These are phyloP conservation scores for Oxystoma pomonae DNA, from an alignment of 2,888 invertebrate genomes.

Conservation along the genomic window DNA sequence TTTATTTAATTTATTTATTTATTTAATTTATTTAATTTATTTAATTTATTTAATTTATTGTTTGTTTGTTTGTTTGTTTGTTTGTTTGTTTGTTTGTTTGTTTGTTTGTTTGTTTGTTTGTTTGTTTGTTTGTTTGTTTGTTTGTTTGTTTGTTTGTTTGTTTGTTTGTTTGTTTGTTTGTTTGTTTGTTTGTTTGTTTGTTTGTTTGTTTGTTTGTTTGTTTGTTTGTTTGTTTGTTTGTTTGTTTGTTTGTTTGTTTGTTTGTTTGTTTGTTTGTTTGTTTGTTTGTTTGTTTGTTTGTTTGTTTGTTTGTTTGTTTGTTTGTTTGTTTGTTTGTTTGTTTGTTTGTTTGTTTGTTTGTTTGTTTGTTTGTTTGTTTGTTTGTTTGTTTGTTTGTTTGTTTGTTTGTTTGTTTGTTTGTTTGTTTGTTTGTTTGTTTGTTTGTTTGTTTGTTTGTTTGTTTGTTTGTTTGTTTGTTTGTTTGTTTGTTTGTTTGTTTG, in stretches of 20 bases:
- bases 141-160: too few species aligned
- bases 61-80: too few species aligned
- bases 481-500: constrained; percentile 5
- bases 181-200: neutral
- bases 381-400: constrained; percentile 6
- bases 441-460: constrained; percentile 3
- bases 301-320: constrained; percentile 5
- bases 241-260: neutral
- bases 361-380: constrained; percentile 6
- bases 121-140: too few species aligned
- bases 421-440: constrained; percentile 6
- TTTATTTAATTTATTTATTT: too few species aligned
- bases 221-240: neutral
- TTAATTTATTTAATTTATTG: too few species aligned
- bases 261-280: constrained; percentile 6
- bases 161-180: neutral
- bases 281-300: constrained; percentile 6
- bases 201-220: neutral
- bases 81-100: too few species aligned
- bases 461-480: constrained; percentile 5
- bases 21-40: too few species aligned
- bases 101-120: too few species aligned
- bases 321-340: constrained; percentile 6
- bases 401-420: constrained; percentile 6
- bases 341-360: constrained; percentile 6